These are phyloP conservation scores for Passer domesticus DNA, from an alignment of 2,113 vertebrate genomes.

Conservation along the genomic window DNA sequence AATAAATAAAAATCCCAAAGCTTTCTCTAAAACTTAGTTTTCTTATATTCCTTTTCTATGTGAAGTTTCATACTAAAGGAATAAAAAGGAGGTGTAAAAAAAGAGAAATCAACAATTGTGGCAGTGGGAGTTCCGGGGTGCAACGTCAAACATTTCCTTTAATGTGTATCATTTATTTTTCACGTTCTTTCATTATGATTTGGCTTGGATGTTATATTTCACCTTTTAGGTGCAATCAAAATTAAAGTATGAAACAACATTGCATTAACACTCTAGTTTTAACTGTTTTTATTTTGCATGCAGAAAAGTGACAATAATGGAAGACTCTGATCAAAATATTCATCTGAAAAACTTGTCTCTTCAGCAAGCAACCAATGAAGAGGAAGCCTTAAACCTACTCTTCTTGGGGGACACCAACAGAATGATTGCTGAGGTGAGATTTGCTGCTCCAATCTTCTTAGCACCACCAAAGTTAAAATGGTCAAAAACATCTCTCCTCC, in stretches of 20 bases:
- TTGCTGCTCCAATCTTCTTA: background rate
- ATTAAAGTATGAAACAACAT: background rate
- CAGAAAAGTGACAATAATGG: slow-evolving; percentile 92
- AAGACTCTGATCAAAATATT: slow-evolving; percentile 94
- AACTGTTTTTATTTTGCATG: background rate
- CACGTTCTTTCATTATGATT: background rate
- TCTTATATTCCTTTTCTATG: background rate
- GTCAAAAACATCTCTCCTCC: background rate
- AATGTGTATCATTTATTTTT: background rate
- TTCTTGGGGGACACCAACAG: slow-evolving; percentile 97
- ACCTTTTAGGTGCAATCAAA: background rate
- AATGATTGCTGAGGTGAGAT: slow-evolving; percentile 93
- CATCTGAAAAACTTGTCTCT: slow-evolving; percentile 94
- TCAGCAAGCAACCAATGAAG: slow-evolving; percentile 89
- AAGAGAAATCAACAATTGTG: background rate
- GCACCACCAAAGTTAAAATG: background rate
- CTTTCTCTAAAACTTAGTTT: background rate
- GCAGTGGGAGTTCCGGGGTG: too few relatives aligned
- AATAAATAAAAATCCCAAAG: background rate
- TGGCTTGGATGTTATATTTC: background rate
- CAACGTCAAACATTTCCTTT: background rate
- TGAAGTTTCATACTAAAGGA: background rate
- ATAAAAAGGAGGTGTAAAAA: background rate
- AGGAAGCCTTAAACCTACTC: slow-evolving; percentile 93
- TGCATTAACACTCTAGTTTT: background rate